A percentile compares a stretch with the other conserved stretches of the same genome.
These are phyloP conservation scores for Mallateleia sp. DNA, from an alignment of 2,888 invertebrate species.

Conservation along the genomic window DNA sequence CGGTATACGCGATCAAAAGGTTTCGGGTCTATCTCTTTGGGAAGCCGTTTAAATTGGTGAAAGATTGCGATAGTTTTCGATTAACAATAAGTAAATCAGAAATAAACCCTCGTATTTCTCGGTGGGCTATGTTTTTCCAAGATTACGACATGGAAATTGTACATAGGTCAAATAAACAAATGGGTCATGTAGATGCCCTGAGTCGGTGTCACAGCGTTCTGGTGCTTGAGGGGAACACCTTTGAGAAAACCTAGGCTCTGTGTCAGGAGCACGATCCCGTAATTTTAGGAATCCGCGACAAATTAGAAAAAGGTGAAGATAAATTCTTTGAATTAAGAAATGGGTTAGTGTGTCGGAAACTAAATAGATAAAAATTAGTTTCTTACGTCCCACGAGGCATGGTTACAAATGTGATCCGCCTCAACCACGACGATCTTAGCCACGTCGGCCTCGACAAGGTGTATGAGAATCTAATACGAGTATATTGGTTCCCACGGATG, in stretches of 20 bases:
- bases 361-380: neutral
- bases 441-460: constrained; percentile 64
- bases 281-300: neutral
- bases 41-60: neutral
- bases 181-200: neutral
- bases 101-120: neutral
- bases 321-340: constrained; percentile 70
- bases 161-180: neutral
- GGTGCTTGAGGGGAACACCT: no score
- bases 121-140: neutral
- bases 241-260: no score
- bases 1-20: no score
- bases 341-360: constrained; percentile 79
- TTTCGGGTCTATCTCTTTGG: neutral
- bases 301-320: constrained; percentile 24
- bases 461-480: constrained; percentile 35
- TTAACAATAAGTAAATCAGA: neutral
- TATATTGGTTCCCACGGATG: constrained; percentile 75
- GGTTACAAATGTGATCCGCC: constrained; percentile 5
- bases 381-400: constrained; percentile 25
- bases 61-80: neutral
- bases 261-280: neutral
- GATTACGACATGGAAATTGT: no score
- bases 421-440: constrained; percentile 66
- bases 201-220: no score